Conservation (phyloP, 2,797 vertebrate genomes). For the Aeoliscus strigatus region DNA sequence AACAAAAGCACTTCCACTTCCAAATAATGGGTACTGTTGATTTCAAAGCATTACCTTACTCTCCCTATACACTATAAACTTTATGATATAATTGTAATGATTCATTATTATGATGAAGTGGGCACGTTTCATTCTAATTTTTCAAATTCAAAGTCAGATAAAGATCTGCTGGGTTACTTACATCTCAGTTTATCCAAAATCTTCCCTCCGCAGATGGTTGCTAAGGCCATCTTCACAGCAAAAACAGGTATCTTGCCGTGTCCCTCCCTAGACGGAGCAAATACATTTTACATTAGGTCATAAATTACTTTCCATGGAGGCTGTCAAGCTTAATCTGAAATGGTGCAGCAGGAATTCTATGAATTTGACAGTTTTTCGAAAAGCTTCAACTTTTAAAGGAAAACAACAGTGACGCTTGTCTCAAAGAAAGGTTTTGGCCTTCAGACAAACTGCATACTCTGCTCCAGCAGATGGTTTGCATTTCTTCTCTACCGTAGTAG, state of each 20-base stretch:
- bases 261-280: conserved; percentile 82
- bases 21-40: too few relatives aligned
- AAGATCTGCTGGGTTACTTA: conserved; percentile 72
- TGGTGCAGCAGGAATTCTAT: background rate
- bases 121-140: conserved; percentile 20
- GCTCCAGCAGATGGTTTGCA: conserved; percentile 15
- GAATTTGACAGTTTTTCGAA: background rate
- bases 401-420: too few relatives aligned
- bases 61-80: conserved; percentile 11
- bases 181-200: conserved; percentile 99
- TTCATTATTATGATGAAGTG: conserved; percentile 30
- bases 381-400: conserved; percentile 5
- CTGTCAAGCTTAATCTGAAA: background rate
- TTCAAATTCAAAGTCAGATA: conserved; percentile 35
- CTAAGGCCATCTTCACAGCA: conserved; percentile 91
- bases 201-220: conserved; percentile 94
- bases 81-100: conserved; percentile 25
- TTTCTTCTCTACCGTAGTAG: conserved; percentile 12
- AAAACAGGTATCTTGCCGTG: conserved; percentile 91
- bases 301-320: conserved; percentile 12
- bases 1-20: too few relatives aligned
- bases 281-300: conserved; percentile 14
- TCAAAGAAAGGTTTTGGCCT: conserved; percentile 7
- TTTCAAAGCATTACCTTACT: conserved; percentile 21
- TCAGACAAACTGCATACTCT: conserved; percentile 1